Evolutionary conservation across 2,113 vertebrate species (phyloP).

Genomic region (Callipepla squamata): DNA sequence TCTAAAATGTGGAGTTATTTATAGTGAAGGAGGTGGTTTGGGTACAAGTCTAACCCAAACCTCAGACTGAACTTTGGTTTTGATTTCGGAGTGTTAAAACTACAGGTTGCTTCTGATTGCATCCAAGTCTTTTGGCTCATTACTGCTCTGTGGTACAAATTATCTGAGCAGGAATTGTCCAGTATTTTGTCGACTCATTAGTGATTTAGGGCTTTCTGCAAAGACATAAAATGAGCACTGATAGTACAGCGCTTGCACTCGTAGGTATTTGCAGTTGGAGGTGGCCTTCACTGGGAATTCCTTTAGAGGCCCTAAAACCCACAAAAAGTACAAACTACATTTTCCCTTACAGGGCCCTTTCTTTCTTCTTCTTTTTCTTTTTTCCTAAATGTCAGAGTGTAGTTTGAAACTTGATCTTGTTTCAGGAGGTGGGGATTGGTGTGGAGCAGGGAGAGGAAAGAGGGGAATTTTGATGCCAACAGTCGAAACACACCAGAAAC

Average conservation of each 20-base stretch:
- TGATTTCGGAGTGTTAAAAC: not conserved
- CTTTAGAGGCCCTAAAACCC: not conserved
- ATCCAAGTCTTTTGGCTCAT: not conserved
- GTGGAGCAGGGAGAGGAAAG: not conserved
- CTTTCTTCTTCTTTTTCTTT: not conserved
- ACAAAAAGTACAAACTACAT: constrained; percentile 4
- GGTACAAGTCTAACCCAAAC: not conserved
- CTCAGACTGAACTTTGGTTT: not conserved
- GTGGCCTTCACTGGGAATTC: not conserved
- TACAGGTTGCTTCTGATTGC: not conserved
- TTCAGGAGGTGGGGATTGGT: not conserved
- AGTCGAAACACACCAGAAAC: constrained; percentile 35
- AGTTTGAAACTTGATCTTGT: constrained; percentile 62
- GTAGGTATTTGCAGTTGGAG: not conserved
- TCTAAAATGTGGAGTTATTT: constrained; percentile 5
- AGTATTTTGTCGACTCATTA: not conserved
- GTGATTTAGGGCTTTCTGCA: constrained; percentile 33
- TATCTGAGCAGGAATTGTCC: not conserved
- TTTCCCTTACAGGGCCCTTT: constrained; percentile 16
- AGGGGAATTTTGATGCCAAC: constrained; percentile 19
- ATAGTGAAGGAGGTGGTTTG: not conserved
- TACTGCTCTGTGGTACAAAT: constrained; percentile 6
- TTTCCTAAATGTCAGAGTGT: not conserved
- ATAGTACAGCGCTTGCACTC: not conserved
- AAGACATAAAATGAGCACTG: not conserved